Conservation (phyloP, 2,113 vertebrate species). For the Sceloporus tristichus region DNA sequence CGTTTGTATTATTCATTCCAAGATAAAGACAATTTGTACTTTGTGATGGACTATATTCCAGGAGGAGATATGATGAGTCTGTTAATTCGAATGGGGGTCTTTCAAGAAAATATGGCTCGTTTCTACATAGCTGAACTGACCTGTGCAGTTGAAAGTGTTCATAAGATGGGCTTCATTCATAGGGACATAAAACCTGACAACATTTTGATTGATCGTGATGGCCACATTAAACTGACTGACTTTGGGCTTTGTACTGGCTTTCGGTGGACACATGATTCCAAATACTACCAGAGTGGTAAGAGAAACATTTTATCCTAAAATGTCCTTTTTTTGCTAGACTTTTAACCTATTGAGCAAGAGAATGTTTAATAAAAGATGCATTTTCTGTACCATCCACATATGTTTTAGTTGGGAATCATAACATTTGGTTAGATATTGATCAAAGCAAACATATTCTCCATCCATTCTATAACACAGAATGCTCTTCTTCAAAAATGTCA, state of each 20-base stretch:
- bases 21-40: conserved; percentile 97
- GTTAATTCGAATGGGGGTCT: conserved; percentile 95
- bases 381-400: background rate
- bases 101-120: conserved; percentile 93
- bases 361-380: background rate
- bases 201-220: conserved; percentile 97
- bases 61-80: conserved; percentile 99
- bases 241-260: conserved; percentile 98
- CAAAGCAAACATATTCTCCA: background rate
- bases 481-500: background rate
- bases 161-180: conserved; percentile 99
- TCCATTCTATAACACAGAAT: background rate
- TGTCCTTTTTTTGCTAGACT: conserved; percentile 17
- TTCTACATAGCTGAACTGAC: conserved; percentile 98
- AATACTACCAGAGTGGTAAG: conserved; percentile 99
- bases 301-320: conserved; percentile 42
- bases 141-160: conserved; percentile 97
- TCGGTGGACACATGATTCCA: conserved; percentile 98
- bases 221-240: conserved; percentile 98
- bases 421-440: background rate
- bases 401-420: background rate
- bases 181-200: conserved; percentile 99
- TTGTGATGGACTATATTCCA: conserved; percentile 99
- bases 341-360: background rate
- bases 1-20: conserved; percentile 99